Base-by-base conservation (phyloP, 2,888 invertebrate species). In the Drosophila mulleri region DNA sequence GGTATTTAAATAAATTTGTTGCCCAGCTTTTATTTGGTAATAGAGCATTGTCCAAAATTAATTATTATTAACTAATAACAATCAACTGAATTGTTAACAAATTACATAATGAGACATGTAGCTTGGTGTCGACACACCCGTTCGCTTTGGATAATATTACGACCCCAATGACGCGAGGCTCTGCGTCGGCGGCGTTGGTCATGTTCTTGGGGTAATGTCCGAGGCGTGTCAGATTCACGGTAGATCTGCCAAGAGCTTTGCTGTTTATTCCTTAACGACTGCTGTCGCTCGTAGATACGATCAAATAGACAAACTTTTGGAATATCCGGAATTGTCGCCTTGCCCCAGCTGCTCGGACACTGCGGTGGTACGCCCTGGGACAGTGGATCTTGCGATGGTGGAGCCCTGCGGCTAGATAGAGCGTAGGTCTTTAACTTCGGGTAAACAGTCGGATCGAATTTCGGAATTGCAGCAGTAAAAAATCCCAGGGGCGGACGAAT, bases 121-220 rank as follows among this genome's bases (percentile, higher is more conserved):
- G 23, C 18, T 3, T 9, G 3, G 8, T 1, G 11, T 11, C 3
- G 2, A 14, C 5, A 32, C 0, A 7, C 4, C 11, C 23, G 12
- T 3, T 48, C n/a, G 8, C 1, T 37, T 45, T 54, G 47, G 8
- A 77, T 76, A 23, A 77, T 77, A 11, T 76, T 63, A 5, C 76
- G 76, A 0, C 76, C 76, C 76, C 76, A 77, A 37, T 76, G 76
- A 1, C 37, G 18, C 5, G 4, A 23, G 1, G 41, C n/a, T 3
- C n/a, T 23, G 23, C 14, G 1, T 2, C 9, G 2, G 12, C 7
- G 20, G 2, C 20, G 32, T 14, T 3, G 29, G 11, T 3, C 11
- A 16, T 12, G 23, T 2, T 3, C 2, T 18, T 58, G 8, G 14
- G 37, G 3, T 37, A 7, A 5, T n/a, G 0, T 32, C 20, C 9